phyloP scores from a whole-genome alignment of 2,888 invertebrate species.

The Tanytarsus gracilentus region DNA sequence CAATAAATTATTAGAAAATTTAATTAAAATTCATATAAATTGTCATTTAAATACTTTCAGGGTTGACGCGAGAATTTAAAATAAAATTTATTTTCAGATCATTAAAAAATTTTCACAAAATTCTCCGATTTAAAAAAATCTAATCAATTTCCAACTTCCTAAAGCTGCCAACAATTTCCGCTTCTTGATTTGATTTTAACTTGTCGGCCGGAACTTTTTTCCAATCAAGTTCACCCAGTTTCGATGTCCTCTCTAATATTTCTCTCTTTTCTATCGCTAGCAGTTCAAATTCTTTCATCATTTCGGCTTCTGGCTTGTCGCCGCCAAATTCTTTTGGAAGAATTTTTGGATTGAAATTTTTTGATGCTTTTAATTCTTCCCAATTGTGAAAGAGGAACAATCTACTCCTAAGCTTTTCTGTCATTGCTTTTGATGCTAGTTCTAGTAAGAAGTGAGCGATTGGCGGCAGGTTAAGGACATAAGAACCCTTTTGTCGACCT shows the following conservation, averaged over 20 bases:
- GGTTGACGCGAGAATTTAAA: too few relatives aligned
- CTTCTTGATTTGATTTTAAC: constrained; percentile 37
- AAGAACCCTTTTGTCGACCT: constrained; percentile 2
- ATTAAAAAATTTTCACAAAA: too few relatives aligned
- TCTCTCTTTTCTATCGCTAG: constrained; percentile 48
- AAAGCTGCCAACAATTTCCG: constrained; percentile 73
- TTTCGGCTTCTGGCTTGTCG: constrained; percentile 59
- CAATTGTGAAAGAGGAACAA: constrained; percentile 45
- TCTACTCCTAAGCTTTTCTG: constrained; percentile 4
- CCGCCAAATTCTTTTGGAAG: constrained; percentile 84
- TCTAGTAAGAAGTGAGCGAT: constrained; percentile 11
- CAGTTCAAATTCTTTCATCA: constrained; percentile 67
- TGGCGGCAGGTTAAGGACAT: constrained; percentile 6
- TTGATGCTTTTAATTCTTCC: constrained; percentile 54
- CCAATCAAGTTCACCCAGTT: constrained; percentile 1
- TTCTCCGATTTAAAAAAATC: constrained; percentile 32
- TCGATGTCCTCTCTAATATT: not conserved
- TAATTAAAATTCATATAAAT: too few relatives aligned
- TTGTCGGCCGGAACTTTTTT: constrained; percentile 3
- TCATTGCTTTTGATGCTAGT: not conserved
- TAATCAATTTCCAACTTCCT: constrained; percentile 76
- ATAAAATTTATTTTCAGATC: too few relatives aligned
- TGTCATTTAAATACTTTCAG: too few relatives aligned
- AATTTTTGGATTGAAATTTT: constrained; percentile 60
- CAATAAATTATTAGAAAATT: too few relatives aligned